Evolutionary conservation across 2,797 vertebrate species (phyloP), one percentile per base, ranked within the genome.

Genomic region (Tenualosa ilisha): DNA sequence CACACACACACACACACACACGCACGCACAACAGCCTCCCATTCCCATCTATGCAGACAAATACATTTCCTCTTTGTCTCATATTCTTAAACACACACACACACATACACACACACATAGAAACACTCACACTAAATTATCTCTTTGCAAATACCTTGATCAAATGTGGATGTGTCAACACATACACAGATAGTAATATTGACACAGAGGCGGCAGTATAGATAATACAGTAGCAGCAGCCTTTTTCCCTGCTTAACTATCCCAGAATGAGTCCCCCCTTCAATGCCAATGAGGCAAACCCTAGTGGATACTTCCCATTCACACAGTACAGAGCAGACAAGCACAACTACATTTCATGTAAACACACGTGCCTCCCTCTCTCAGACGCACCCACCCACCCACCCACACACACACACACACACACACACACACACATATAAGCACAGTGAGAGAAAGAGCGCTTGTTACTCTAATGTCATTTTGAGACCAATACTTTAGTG

Each of bases 1-100:
- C 75, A 12, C 72, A 49, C 37, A n/a, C 17, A 90, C 53, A 84
- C 79, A 86, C 8, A 86, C 86, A 89, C 88, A 72, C 63, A 22
- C 15, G 37, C 54, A 83, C 75, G 12, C 72, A 49, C 37, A n/a
- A 59, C 43, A 61, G 61, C 17, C 82, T 43, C 15, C 17, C 8
- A 46, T 40, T 3, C 22, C 31, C 65, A 50, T 6, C 65, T 82
- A 53, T 2, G 2, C 51, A 53, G 0, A 53, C 51, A 53, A 4
- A 53, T 13, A 53, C 51, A 53, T 12, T 46, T 46, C 46, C 46
- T 46, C 7, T 46, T 46, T 46, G 46, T 46, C 4, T 46, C 46
- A 1, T 46, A 46, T 46, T 46, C 46, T 4, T 31, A 88, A 68
- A 61, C 82, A 88, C 79, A n/a, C 15, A 68, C 56, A 68, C 81